Evolutionary conservation across 2,113 vertebrate genomes (phyloP).

Genomic region (Ceuthmochares aereus): DNA sequence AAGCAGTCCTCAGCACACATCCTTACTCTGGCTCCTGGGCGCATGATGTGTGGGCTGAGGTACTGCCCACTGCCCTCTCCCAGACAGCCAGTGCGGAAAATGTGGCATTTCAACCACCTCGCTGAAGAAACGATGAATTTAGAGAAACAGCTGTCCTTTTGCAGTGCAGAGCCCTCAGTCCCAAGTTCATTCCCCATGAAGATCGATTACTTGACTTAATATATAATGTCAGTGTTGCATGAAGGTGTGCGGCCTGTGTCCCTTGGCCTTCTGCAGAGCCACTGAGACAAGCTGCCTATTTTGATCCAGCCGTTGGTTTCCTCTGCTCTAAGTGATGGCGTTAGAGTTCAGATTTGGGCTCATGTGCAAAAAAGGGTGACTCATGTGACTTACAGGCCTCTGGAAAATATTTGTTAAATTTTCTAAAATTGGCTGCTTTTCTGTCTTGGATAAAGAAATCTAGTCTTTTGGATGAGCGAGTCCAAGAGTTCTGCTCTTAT

Average conservation of each 20-base stretch:
- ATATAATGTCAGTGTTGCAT: neutral
- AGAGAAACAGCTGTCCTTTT: neutral
- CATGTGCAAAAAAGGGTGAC: neutral
- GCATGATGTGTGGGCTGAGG: rapidly evolving
- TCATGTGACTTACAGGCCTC: neutral
- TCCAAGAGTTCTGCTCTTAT: neutral
- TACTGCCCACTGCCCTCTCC: neutral
- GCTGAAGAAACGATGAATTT: neutral
- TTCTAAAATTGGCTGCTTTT: neutral
- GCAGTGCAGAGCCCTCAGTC: neutral
- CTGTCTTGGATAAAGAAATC: neutral
- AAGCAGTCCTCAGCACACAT: rapidly evolving
- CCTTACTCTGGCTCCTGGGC: rapidly evolving
- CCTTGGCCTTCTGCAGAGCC: neutral
- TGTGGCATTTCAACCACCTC: rapidly evolving
- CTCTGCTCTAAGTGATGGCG: neutral
- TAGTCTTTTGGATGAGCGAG: neutral
- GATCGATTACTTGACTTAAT: neutral
- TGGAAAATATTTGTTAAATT: neutral
- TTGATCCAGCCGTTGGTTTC: neutral
- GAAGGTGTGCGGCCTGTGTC: rapidly evolving
- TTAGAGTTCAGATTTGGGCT: neutral
- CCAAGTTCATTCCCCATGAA: neutral
- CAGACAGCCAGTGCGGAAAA: rapidly evolving
- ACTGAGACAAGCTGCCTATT: neutral